Base-by-base conservation (phyloP, 2,113 vertebrate genomes). In the Rutilus rutilus region DNA sequence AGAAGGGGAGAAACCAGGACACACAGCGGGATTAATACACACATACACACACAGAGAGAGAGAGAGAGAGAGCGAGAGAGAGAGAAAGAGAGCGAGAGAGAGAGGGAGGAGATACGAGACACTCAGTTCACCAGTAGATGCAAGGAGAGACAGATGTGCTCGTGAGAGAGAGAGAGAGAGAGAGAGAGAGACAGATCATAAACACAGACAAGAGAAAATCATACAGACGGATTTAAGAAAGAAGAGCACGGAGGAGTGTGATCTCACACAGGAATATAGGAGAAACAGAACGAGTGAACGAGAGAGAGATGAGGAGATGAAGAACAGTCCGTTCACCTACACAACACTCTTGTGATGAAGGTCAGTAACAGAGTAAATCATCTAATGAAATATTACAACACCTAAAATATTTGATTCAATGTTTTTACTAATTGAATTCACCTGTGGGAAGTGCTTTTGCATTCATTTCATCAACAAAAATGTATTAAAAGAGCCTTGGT, bases 1-100 rank as follows among this genome's bases (percentile, higher is more conserved):
- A 86, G 60, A 77, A 71, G 77, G 71, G 85, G 85, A 77, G 45
- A 88, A 90, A 88, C 74, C 87, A 83, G 87, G 87, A 85, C 88
- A 89, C 83, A 85, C 83, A 82, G 86, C 62, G 21, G 57, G 82
- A 86, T 86, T 86, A 88, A 88, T 64, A 87, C 45, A 84, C 42
- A 86, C 54, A 81, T 25, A 76, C 25, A 75, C 45, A 67, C 47
- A 30, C 6, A 64, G 73, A 82, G 27, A 78, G 45, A 67, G 54
- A 60, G 59, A 87, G 12, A 85, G 84, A 78, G 42, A 82, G 27
- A 27, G 54, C 65, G 76, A 74, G 79, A 83, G 42, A 65, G 78
- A 83, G 19, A 82, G 85, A 78, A 78, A 85, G 42, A 81, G 87
- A 23, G 39, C 39, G 11, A 27, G 50, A 67, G 76, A 33, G 74